A percentile compares a stretch with the other conserved stretches of the same genome.
phyloP scores from a whole-genome alignment of 2,113 vertebrate genomes.

The Eleginops maclovinus region DNA sequence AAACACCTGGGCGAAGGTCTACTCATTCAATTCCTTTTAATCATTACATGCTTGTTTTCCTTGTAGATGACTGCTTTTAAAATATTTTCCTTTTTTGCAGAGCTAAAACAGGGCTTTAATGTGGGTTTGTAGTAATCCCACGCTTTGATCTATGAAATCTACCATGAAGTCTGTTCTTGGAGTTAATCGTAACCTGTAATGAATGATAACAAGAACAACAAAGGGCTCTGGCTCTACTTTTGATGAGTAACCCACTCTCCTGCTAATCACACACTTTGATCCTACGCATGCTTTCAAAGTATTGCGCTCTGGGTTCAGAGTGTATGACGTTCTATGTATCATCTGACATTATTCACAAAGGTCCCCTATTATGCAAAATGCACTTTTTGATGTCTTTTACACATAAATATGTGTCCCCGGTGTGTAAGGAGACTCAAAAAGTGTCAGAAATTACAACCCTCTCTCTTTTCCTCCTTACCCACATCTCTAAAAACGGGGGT shows the following conservation, averaged over 20 bases:
- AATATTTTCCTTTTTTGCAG: background rate
- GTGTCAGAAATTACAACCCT: too few relatives aligned
- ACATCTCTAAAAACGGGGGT: too few relatives aligned
- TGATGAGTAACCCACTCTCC: slow-evolving; percentile 14
- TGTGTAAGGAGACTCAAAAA: too few relatives aligned
- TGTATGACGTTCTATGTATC: background rate
- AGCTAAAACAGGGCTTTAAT: background rate
- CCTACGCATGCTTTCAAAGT: background rate
- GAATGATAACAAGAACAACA: slow-evolving; percentile 45
- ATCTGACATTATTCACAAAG: too few relatives aligned
- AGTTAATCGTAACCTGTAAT: slow-evolving; percentile 32
- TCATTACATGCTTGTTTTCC: too few relatives aligned
- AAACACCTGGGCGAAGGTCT: too few relatives aligned
- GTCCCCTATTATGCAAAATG: too few relatives aligned
- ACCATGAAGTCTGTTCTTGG: slow-evolving; percentile 12
- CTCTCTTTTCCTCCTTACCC: too few relatives aligned
- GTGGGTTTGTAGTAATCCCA: background rate
- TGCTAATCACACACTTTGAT: slow-evolving; percentile 55
- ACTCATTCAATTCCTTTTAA: too few relatives aligned
- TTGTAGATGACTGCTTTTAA: background rate
- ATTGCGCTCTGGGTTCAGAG: background rate
- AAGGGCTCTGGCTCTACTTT: slow-evolving; percentile 8
- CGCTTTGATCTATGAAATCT: slow-evolving; percentile 40
- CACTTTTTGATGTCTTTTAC: too few relatives aligned
- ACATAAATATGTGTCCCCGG: too few relatives aligned